These are phyloP conservation scores for Protonibea diacanthus DNA, from an alignment of 2,797 vertebrate genomes.

Conservation along the genomic window DNA sequence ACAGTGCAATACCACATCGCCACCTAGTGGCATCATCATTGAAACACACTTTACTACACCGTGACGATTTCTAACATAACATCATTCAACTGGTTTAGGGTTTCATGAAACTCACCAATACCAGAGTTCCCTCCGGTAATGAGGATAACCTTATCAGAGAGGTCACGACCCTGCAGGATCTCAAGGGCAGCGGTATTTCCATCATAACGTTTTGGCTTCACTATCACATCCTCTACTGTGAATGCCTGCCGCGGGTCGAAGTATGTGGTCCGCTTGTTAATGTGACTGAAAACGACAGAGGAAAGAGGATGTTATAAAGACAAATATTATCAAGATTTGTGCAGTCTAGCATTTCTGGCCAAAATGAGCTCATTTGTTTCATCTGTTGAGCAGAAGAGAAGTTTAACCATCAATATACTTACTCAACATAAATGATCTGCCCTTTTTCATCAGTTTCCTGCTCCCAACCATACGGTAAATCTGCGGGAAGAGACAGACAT, in stretches of 20 bases:
- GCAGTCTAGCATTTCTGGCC: background rate
- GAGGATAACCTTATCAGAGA: constrained; percentile 91
- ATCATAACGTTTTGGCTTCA: constrained; percentile 93
- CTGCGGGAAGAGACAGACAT: constrained; percentile 77
- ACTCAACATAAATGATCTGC: constrained; percentile 96
- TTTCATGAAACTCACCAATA: constrained; percentile 88
- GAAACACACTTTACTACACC: constrained; percentile 38
- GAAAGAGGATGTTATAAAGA: constrained; percentile 1
- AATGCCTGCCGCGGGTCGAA: constrained; percentile 97
- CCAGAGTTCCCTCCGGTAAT: constrained; percentile 95
- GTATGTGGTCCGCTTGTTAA: constrained; percentile 97
- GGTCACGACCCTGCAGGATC: constrained; percentile 93
- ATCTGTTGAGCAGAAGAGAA: background rate
- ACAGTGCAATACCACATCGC: constrained; percentile 59
- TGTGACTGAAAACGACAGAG: constrained; percentile 87
- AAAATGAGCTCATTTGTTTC: constrained; percentile 1
- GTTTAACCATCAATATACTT: constrained; percentile 78
- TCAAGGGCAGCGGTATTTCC: constrained; percentile 95
- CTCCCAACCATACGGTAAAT: constrained; percentile 98
- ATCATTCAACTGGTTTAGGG: background rate
- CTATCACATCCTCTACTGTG: constrained; percentile 92
- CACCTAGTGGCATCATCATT: constrained; percentile 69
- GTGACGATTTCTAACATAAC: background rate
- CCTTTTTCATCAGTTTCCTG: constrained; percentile 96
- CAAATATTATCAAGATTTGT: background rate